Evolutionary conservation across 2,113 vertebrate genomes (phyloP), one percentile per base, ranked within the genome.

Genomic region (Oplegnathus fasciatus): DNA sequence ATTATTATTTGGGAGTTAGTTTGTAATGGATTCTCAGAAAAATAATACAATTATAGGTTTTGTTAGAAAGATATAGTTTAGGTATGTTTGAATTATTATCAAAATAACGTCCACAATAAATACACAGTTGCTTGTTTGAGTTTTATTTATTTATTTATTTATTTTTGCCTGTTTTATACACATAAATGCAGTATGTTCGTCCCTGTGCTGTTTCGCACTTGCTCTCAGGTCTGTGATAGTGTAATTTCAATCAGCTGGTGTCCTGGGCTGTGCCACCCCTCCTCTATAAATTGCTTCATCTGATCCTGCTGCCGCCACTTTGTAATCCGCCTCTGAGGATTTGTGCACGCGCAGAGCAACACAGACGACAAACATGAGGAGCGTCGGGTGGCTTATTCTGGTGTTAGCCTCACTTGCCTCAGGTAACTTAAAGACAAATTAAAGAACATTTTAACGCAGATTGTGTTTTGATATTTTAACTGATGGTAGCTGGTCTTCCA

Each of bases 381-480:
- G 0, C 9, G 1, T 78, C 13, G 34, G 7, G 2, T 26, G 86
- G 78, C 84, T 3, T 40, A 2, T 85, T 26, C 37, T 88, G 62
- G 0, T 90, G 44, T 76, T 93, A 0, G 37, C 66, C 2, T 52
- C 69, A 1, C 37, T 88, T 0, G 70, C 80, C 52, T 77, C 86
- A 44, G 94, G 94, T 95, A 91, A 89, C 67, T 57, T 4, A 5
- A 26, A 42, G 3, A 34, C 15, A 32, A 18, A 20, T 2, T 13
- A 4, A 26, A n/a, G n/a, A n/a, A n/a, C 13, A 4, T 73, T 14
- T 64, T n/a, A n/a, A n/a, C 0, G 1, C 13, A 28, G 0, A 13
- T 54, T 65, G 7, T 69, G 50, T 72, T 62, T 62, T 78, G 6
- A 4, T 52, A 0, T 48, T 10, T 10, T 6, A 13, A 37, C 15